phyloP scores from a whole-genome alignment of 1,140 invertebrate genomes.

The Heliothis subflexa region DNA sequence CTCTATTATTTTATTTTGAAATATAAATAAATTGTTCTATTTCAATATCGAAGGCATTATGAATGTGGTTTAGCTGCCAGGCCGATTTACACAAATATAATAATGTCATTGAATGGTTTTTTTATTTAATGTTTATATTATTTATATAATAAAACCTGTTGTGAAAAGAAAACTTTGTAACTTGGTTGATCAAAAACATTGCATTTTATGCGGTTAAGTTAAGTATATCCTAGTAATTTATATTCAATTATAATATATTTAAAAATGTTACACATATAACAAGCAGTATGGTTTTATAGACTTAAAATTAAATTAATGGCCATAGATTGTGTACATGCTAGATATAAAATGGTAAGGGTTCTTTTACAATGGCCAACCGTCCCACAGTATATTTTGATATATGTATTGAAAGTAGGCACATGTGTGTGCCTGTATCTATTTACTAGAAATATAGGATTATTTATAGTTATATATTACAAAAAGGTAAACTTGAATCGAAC shows the following conservation, averaged over 20 bases:
- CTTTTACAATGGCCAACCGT: not conserved
- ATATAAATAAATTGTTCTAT: not conserved
- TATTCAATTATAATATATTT: slow-evolving; percentile 4
- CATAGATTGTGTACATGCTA: slow-evolving; percentile 47
- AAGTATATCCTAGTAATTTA: not conserved
- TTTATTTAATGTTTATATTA: slow-evolving; percentile 6
- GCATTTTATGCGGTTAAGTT: slow-evolving; percentile 12
- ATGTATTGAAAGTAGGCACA: too few relatives aligned
- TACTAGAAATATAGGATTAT: too few relatives aligned
- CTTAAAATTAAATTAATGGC: slow-evolving; percentile 40
- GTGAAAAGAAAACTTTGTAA: slow-evolving; percentile 12
- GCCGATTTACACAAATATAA: slow-evolving; percentile 13
- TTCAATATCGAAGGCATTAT: slow-evolving; percentile 17
- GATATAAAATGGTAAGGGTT: slow-evolving; percentile 23
- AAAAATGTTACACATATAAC: slow-evolving; percentile 26
- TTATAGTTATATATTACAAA: too few relatives aligned
- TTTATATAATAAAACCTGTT: slow-evolving; percentile 9
- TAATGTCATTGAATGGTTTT: slow-evolving; percentile 5
- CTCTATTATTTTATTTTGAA: not conserved
- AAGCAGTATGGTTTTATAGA: slow-evolving; percentile 32
- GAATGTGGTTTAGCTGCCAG: slow-evolving; percentile 36
- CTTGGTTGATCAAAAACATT: slow-evolving; percentile 32
- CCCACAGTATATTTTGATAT: not conserved
- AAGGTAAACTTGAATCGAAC: too few relatives aligned
- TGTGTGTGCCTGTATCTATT: too few relatives aligned